Evolutionary conservation across 2,113 vertebrate genomes (phyloP).

Genomic region (Microtus ochrogaster): DNA sequence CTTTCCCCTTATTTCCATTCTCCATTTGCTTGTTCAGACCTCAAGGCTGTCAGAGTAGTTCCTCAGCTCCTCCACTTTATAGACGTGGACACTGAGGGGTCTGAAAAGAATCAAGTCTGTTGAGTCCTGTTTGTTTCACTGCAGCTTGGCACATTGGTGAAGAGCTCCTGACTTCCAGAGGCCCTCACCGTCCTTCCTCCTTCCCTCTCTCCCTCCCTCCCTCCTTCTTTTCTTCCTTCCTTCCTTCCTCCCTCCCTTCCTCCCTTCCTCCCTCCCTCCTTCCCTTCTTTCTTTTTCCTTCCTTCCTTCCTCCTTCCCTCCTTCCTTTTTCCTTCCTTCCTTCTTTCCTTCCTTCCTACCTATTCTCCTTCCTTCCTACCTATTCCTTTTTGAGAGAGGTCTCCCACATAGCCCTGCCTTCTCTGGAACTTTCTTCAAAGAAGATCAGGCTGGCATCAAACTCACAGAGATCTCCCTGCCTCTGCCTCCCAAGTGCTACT

Average conservation of each 20-base stretch:
- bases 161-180: background rate
- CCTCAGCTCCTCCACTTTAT: background rate
- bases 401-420: background rate
- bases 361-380: no score
- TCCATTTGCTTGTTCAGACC: background rate
- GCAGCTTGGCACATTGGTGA: background rate
- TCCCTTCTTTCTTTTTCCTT: no score
- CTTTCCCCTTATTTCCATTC: background rate
- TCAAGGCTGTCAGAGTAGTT: background rate
- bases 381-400: background rate
- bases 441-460: background rate
- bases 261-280: fast-evolving
- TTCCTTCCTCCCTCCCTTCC: fast-evolving
- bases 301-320: fast-evolving
- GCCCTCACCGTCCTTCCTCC: background rate
- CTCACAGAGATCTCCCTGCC: background rate
- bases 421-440: background rate
- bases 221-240: fast-evolving
- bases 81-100: constrained; percentile 15
- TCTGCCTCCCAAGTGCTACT: background rate
- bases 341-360: fast-evolving
- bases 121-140: background rate
- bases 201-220: no score
- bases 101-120: background rate
- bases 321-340: fast-evolving